These are phyloP conservation scores for Latheticus oryzae DNA, from an alignment of 2,888 invertebrate species.

Conservation along the genomic window DNA sequence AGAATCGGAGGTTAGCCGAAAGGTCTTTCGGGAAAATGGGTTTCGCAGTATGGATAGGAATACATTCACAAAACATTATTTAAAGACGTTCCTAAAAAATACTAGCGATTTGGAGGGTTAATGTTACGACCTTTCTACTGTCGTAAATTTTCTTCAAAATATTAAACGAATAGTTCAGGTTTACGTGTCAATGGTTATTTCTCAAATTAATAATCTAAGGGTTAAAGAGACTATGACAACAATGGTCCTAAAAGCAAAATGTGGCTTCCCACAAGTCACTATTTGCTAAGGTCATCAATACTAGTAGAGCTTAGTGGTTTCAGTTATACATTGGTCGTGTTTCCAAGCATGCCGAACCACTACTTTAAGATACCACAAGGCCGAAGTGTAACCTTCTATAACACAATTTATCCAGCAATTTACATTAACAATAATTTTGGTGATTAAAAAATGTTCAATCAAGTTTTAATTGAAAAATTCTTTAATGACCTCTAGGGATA, in stretches of 20 bases:
- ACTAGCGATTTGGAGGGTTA: slow-evolving; percentile 26
- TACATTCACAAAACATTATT: slow-evolving; percentile 30
- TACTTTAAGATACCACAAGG: slow-evolving; percentile 45
- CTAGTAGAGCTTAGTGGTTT: slow-evolving; percentile 43
- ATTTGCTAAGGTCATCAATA: slow-evolving; percentile 49
- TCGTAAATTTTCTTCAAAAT: slow-evolving; percentile 25
- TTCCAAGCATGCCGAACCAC: slow-evolving; percentile 44
- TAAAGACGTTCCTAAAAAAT: slow-evolving; percentile 28
- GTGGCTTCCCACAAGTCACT: slow-evolving; percentile 43
- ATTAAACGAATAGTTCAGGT: slow-evolving; percentile 19
- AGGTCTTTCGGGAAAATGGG: slow-evolving; percentile 17
- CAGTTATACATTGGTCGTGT: slow-evolving; percentile 39
- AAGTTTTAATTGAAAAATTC: no score
- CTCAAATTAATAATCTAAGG: slow-evolving; percentile 29
- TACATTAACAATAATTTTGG: slow-evolving; percentile 10
- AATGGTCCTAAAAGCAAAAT: slow-evolving; percentile 29
- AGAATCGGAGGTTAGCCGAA: slow-evolving; percentile 21
- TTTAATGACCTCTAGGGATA: background rate
- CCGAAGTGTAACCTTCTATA: slow-evolving; percentile 42
- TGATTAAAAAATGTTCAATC: background rate
- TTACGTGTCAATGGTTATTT: slow-evolving; percentile 28
- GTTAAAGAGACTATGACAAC: slow-evolving; percentile 16
- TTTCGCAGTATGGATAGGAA: slow-evolving; percentile 16
- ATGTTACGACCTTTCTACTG: slow-evolving; percentile 30
- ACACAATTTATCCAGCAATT: slow-evolving; percentile 42